Conservation (phyloP, 2,797 vertebrate species). For the Myotis planiceps region DNA sequence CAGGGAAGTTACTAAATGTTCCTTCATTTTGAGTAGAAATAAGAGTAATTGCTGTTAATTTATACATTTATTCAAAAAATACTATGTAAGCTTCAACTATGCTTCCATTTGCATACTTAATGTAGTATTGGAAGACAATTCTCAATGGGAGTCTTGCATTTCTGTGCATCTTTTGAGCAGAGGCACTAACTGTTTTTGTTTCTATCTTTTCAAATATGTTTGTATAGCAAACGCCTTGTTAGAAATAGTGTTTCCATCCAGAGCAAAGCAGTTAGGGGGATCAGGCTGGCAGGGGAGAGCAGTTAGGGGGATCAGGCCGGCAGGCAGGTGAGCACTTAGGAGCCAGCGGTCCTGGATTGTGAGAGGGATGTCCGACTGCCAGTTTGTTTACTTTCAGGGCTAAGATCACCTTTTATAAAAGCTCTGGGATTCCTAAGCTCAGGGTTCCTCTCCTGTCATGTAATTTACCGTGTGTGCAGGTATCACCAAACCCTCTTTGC, state of each 20-base stretch:
- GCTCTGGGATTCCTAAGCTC: background rate
- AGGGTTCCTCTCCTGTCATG: background rate
- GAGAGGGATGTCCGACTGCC: background rate
- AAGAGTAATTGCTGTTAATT: constrained; percentile 24
- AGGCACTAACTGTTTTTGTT: background rate
- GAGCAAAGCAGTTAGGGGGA: background rate
- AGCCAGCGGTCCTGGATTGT: no score
- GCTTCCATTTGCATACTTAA: background rate
- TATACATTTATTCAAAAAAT: background rate
- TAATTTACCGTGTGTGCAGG: background rate
- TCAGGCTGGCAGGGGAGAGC: no score
- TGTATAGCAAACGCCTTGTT: background rate
- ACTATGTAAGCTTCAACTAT: background rate
- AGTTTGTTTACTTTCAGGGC: background rate
- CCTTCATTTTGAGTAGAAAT: background rate
- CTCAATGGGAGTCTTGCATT: background rate
- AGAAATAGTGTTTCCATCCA: background rate
- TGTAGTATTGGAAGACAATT: background rate
- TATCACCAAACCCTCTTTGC: background rate
- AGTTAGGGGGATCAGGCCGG: no score
- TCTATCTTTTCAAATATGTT: background rate
- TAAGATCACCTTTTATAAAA: background rate
- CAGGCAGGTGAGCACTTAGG: no score
- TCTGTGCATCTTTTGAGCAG: background rate
- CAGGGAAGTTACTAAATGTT: background rate